Evolutionary conservation across 2,113 vertebrate genomes (phyloP), one percentile per base, ranked within the genome.

Genomic region (Aegypius monachus): DNA sequence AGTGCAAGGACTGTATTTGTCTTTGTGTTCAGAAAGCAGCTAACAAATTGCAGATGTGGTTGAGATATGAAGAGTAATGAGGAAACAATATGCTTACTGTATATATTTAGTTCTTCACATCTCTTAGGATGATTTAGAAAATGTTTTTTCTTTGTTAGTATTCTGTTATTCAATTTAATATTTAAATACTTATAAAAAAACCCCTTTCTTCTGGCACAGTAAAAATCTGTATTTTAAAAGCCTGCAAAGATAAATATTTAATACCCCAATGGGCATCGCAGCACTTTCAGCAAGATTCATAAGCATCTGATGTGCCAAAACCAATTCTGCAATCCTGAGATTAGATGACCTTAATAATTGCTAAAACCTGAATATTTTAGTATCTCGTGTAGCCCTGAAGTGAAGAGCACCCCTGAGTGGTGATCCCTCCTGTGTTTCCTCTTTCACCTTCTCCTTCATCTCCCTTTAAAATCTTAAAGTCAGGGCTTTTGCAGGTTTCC

Each of bases 181-280:
- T 61, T 94, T 81, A 93, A 95, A 50, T 85, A 67, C 43, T 85
- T 71, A 27, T 58, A 3, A 66, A 86, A 79, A 70, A 25, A 0
- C 0, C 1, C 11, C 45, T 77, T 88, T 94, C 27, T 87, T 85
- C 38, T 77, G 42, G 53, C n/a, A 55, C 26, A 52, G 65, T 81
- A 77, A 79, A 47, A 95, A 40, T 66, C 38, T 70, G 10, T 89
- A n/a, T 77, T 77, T 95, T 90, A 94, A 91, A 92, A 87, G 56
- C 86, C 92, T 91, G 45, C 58, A 38, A 70, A 91, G 53, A 91
- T 96, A 93, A 95, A 97, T 97, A 92, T 95, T 95, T 97, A 91
- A 95, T 92, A 94, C 17, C 78, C 77, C 34, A 47, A 6, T 80
- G 89, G 66, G 70, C 68, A 87, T 77, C 9, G 3, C 34, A 89